Conservation (phyloP, 2,888 invertebrate species). For the Pimpla rufipes region DNA sequence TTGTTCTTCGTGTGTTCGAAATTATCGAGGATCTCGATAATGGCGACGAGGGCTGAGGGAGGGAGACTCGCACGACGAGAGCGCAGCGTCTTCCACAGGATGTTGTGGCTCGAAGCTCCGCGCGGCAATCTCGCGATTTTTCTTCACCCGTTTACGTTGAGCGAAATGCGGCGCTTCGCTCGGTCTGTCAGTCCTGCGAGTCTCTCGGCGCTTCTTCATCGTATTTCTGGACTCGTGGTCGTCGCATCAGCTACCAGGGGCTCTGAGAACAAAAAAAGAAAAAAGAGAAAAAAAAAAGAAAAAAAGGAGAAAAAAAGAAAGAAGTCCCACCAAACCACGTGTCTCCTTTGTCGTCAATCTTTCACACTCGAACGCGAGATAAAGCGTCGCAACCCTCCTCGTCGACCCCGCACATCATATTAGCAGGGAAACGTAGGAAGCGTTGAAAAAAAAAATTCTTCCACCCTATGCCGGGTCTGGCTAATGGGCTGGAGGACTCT, state of each 20-base stretch:
- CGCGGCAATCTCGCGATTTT: constrained; percentile 58
- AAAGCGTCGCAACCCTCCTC: constrained; percentile 21
- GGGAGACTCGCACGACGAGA: neutral
- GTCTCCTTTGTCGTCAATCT: constrained; percentile 54
- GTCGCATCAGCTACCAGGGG: constrained; percentile 1
- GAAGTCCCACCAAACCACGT: neutral
- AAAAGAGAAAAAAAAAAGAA: neutral
- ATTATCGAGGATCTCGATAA: constrained; percentile 65
- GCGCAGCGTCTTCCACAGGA: neutral
- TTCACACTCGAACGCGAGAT: constrained; percentile 44
- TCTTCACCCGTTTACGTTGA: constrained; percentile 55
- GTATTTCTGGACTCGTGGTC: neutral
- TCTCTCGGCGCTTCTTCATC: constrained; percentile 7
- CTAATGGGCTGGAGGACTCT: too few species aligned
- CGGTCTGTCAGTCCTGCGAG: constrained; percentile 19
- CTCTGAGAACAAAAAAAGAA: constrained; percentile 27
- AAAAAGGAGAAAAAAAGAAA: constrained; percentile 24
- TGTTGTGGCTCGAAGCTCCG: constrained; percentile 17
- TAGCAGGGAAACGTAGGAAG: constrained; percentile 8
- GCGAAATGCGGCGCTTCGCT: constrained; percentile 40
- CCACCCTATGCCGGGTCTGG: neutral
- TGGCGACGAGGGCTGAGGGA: constrained; percentile 11
- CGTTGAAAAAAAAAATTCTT: neutral
- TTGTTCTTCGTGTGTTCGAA: constrained; percentile 67
- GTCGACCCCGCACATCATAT: neutral